Evolutionary conservation across 2,797 vertebrate species (phyloP), one percentile per base, ranked within the genome.

Genomic region (Trachops cirrhosus): DNA sequence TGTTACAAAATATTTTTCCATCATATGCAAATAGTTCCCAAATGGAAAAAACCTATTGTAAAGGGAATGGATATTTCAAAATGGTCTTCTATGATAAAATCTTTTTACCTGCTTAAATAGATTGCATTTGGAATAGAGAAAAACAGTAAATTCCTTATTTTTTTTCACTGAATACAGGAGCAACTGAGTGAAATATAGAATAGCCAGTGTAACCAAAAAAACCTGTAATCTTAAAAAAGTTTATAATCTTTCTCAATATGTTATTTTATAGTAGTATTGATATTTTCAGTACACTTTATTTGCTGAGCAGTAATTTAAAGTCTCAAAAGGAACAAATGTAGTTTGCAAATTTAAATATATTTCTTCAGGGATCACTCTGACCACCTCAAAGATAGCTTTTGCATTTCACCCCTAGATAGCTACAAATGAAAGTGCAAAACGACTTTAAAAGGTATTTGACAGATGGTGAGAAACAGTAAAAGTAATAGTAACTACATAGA

Each of bases 361-460:
- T 94, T 96, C 85, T 92, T 96, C 37, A 77, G 89, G 82, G 87
- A 96, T 50, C 29, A 64, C 67, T 93, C 15, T 82, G 96, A 34
- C 29, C 18, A 93, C 39, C 34, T 70, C 6, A 94, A 91, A 96
- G 95, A 93, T 86, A 75, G 64, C 39, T 93, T 29, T 50, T 90
- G 24, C 54, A 46, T 92, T 88, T 94, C 86, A 93, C 62, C 59
- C 48, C 32, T 70, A 96, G 44, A 34, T 92, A 79, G 41, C 89
- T 96, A 86, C n/a, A 95, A 91, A 86, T 79, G 50, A 79, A 94
- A 96, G 39, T 92, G 77, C 24, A 93, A 96, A 96, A 89, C 92
- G 86, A 94, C 90, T 97, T 93, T 86, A 85, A 92, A 92, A 84
- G 82, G 77, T 94, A 96, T 46, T 93, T 95, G 95, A 97, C 91